Conservation (phyloP, 2,797 vertebrate genomes). For the Oreochromis mossambicus region DNA sequence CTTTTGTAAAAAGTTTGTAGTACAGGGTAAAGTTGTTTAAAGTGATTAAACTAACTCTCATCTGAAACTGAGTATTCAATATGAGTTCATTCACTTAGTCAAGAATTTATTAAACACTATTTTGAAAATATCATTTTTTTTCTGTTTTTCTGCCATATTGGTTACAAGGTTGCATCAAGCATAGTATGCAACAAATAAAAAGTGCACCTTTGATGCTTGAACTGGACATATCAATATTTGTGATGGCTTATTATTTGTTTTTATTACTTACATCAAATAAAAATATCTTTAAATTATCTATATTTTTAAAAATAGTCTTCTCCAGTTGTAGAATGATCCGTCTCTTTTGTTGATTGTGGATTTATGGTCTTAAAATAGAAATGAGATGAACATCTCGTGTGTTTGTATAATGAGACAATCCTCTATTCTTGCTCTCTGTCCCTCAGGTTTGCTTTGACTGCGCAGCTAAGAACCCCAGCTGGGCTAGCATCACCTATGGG, state of each 20-base stretch:
- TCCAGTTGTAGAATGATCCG: neutral
- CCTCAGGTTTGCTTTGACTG: slow-evolving; percentile 92
- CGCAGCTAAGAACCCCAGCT: slow-evolving; percentile 92
- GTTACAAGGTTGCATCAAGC: neutral
- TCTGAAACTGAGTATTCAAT: neutral
- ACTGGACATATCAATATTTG: neutral
- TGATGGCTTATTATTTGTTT: neutral
- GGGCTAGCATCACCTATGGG: slow-evolving; percentile 95
- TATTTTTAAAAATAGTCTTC: neutral
- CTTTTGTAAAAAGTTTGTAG: neutral
- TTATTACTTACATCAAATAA: neutral
- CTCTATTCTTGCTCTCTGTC: neutral
- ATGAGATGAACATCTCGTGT: neutral
- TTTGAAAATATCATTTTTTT: neutral
- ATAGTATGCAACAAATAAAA: neutral
- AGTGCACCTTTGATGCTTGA: neutral
- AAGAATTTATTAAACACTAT: neutral
- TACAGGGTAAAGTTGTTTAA: neutral
- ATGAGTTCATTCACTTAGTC: neutral
- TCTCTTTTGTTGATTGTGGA: neutral
- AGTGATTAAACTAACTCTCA: neutral
- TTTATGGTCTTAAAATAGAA: neutral
- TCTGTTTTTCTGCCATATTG: neutral
- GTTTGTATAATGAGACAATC: neutral
- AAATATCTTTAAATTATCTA: neutral